Conservation (phyloP, 2,797 vertebrate genomes). For the Clarias laeviceps region DNA sequence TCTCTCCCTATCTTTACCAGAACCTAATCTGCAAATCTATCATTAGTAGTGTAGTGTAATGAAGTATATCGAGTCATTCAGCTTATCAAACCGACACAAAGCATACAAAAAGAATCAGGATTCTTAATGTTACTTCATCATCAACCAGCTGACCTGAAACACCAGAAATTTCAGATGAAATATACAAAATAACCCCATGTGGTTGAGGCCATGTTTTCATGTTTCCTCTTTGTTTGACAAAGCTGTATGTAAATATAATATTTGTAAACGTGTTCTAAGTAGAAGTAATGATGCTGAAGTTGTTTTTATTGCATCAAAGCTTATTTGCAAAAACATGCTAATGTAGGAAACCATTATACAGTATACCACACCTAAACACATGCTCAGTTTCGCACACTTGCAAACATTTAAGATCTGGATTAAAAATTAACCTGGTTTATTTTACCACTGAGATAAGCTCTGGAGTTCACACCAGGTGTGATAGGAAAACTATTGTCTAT, state of each 20-base stretch:
- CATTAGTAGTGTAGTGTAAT: not conserved
- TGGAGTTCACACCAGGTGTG: slow-evolving; percentile 55
- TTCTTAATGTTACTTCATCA: not conserved
- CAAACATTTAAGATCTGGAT: slow-evolving; percentile 44
- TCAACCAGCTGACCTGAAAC: not conserved
- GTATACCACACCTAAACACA: not conserved
- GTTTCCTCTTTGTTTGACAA: not conserved
- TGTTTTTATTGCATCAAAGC: not conserved
- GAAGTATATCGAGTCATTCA: not conserved
- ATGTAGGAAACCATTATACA: not conserved
- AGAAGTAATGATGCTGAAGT: not conserved
- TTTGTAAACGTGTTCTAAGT: not conserved
- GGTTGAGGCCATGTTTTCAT: not conserved
- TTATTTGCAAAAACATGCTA: not conserved
- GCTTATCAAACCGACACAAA: not conserved
- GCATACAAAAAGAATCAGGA: not conserved
- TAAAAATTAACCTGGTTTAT: slow-evolving; percentile 68
- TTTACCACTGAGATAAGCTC: slow-evolving; percentile 56
- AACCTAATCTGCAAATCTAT: not conserved
- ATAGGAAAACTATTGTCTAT: not conserved
- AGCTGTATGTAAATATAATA: not conserved
- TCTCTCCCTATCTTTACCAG: too few species aligned
- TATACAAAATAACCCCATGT: not conserved
- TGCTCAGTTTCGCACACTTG: slow-evolving; percentile 13
- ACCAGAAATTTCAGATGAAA: not conserved